Evolutionary conservation across 1,140 invertebrate species (phyloP), one percentile per base, ranked within the genome.

Genomic region (Drosophila oshimai): DNA sequence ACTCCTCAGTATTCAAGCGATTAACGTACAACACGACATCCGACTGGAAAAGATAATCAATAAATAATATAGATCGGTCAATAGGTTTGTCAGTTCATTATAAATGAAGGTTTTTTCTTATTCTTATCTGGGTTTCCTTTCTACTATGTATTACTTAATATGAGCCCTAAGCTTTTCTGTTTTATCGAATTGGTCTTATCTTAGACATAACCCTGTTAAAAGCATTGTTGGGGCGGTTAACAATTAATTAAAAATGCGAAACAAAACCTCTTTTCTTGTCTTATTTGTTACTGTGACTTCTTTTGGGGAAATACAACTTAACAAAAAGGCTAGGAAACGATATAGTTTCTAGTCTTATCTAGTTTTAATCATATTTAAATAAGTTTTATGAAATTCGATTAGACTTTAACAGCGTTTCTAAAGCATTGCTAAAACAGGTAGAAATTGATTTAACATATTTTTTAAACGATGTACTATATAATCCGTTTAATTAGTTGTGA

Each of bases 1-100:
- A 97, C 92, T 99, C 97, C 89, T 99, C 96, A 6, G 97, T 98
- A 91, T 99, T 99, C 5, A 99, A 92, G 73, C 98, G 94, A 91
- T 99, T 99, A 0, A 99, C 98, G 92, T 95, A 99, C 5, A 99
- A 26, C 10, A 68, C 34, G 6, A 84, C 81, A 69, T 86, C 80
- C 7, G 81, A 87, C 80, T 86, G 22, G 3, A 65, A 10, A 7
- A 71, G 24, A 29, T 42, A 58, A 54, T 18, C n/a, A 29, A 29
- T 6, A 39, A 41, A 7, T 17, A 46, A 31, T 17, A 29, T n/a
- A 24, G 13, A 70, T 46, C 7, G 22, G 46, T 42, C 13, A 39
- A 13, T 22, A 9, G 12, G 17, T 20, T n/a, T 50, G 7, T 7
- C 10, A 22, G 34, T 53, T 44, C 17, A 17, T 34, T n/a, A 17